Base-by-base conservation (phyloP, 2,888 invertebrate genomes). In the Ennomos erosarius region DNA sequence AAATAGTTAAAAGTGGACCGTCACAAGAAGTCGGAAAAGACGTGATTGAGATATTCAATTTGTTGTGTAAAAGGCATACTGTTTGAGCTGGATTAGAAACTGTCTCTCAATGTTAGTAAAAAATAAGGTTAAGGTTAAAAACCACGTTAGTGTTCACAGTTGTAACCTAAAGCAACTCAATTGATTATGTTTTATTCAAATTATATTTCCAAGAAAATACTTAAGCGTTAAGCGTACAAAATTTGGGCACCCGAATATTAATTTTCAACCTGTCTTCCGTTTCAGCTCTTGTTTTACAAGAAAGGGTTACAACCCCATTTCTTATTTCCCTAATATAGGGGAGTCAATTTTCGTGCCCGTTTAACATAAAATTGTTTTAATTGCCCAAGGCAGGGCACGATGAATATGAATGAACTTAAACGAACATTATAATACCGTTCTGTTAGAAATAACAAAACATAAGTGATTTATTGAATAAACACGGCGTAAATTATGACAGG, bases 301-400 rank as follows among this genome's bases (percentile, higher is more conserved):
- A 53, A 44, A 45, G 52, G 55, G 56, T 49, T 51, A 35, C 43
- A 39, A 45, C 49, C 54, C 53, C 46, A 59, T 61, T 55, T 62
- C 58, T 49, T 58, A 56, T 58, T 55, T 52, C 42, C 39, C 49
- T 61, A 56, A 39, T 42, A 49, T 61, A 43, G 46, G 42, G 49
- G 47, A 56, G 56, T 44, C 33, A 60, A 55, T 55, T 56, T 45
- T 52, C 49, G 45, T 49, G 45, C 46, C 58, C 52, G 47, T 45
- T 69, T 65, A 62, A 57, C 67, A 64, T 65, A 51, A 58, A 65
- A 65, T 61, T 69, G 69, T 67, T 65, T 61, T 67, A 59, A 65
- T 67, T 65, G 57, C 64, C 50, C 38, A 44, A 42, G 38, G 62
- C 60, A 57, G 43, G 50, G 51, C 55, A 54, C 51, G 57, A 57